Evolutionary conservation across 2,797 vertebrate genomes (phyloP).

Genomic region (Thunnus albacares): DNA sequence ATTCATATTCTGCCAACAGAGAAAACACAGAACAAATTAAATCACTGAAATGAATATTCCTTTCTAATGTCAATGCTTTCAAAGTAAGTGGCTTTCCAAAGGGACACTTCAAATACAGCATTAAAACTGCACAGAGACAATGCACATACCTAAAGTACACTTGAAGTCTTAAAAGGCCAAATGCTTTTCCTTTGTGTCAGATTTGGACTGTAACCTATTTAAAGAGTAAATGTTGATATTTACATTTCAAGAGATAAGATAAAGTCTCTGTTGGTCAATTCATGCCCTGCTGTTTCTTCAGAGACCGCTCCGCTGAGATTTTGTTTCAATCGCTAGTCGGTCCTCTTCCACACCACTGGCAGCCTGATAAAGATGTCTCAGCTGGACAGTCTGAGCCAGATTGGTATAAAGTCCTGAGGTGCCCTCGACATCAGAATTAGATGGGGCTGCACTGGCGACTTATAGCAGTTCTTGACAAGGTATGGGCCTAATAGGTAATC

Average conservation of each 20-base stretch:
- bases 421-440: conserved; percentile 64
- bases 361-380: conserved; percentile 74
- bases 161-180: conserved; percentile 3
- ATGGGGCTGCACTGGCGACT: conserved; percentile 64
- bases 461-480: conserved; percentile 73
- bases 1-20: conserved; percentile 47
- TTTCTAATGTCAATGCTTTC: conserved; percentile 62
- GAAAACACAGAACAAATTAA: conserved; percentile 45
- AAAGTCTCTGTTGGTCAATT: conserved; percentile 39
- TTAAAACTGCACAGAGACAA: conserved; percentile 21
- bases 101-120: conserved; percentile 24
- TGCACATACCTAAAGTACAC: background rate
- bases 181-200: background rate
- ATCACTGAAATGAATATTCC: conserved; percentile 51
- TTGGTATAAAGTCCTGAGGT: conserved; percentile 54
- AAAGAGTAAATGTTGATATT: conserved; percentile 17
- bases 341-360: conserved; percentile 53
- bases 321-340: conserved; percentile 39
- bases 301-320: conserved; percentile 56
- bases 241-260: background rate
- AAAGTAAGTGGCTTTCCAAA: conserved; percentile 43
- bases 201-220: background rate
- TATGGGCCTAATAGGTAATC: conserved; percentile 77
- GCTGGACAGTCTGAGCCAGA: conserved; percentile 68
- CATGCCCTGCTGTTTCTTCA: conserved; percentile 34